Conservation (phyloP, 1,140 invertebrate genomes). For the Meteorus sp. region DNA sequence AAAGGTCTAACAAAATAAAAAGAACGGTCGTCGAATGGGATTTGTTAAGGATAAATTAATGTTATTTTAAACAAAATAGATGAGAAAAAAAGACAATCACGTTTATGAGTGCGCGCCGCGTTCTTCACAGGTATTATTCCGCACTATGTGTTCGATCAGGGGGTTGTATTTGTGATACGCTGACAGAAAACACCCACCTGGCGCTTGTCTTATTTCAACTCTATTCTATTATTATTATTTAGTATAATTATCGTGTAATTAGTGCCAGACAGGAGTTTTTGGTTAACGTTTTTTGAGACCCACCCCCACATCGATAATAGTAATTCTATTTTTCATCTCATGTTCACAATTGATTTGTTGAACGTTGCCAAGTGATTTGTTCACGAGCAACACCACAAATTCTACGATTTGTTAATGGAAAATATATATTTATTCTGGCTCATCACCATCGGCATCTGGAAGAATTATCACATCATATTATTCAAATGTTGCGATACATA, state of each 20-base stretch:
- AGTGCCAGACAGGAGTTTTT: conserved; percentile 18
- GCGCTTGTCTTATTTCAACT: conserved; percentile 6
- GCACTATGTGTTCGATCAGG: no score
- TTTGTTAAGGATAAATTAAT: no score
- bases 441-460: conserved; percentile 44
- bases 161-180: neutral
- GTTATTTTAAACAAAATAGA: no score
- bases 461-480: conserved; percentile 8
- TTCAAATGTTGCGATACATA: conserved; percentile 6
- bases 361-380: conserved; percentile 7
- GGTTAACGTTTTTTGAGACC: no score
- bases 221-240: conserved; percentile 7
- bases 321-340: conserved; percentile 1
- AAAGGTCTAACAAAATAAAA: no score
- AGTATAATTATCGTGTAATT: conserved; percentile 10
- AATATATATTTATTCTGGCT: conserved; percentile 42
- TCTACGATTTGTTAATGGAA: neutral
- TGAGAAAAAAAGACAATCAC: no score
- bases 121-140: no score
- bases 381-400: neutral
- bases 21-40: no score
- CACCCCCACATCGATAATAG: conserved; percentile 12
- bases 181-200: conserved; percentile 7
- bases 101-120: no score
- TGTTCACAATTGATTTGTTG: conserved; percentile 8